Percentiles rank a stretch among this genome's conserved stretches.
phyloP scores from a whole-genome alignment of 2,888 invertebrate species.

The Drosophila rubida region DNA sequence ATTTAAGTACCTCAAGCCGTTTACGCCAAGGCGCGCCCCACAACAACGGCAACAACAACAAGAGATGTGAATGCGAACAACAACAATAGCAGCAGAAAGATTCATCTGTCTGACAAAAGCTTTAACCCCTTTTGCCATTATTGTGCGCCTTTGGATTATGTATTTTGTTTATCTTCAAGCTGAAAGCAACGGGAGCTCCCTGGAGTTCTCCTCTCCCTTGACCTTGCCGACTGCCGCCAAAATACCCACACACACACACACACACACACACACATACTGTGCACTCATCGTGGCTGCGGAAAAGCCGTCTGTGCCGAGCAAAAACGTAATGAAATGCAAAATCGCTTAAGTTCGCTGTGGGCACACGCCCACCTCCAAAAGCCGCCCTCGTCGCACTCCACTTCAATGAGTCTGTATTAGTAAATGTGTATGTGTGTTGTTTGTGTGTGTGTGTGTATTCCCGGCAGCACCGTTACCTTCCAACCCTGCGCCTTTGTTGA shows the following conservation, averaged over 20 bases:
- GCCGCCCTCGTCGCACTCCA: slow-evolving; percentile 17
- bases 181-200: slow-evolving; percentile 42
- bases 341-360: slow-evolving; percentile 72
- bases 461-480: slow-evolving; percentile 12
- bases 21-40: slow-evolving; percentile 35
- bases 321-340: slow-evolving; percentile 78
- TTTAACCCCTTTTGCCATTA: slow-evolving; percentile 66
- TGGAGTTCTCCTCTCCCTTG: slow-evolving; percentile 34
- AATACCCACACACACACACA: slow-evolving; percentile 26
- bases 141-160: slow-evolving; percentile 70
- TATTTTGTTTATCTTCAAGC: slow-evolving; percentile 78
- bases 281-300: slow-evolving; percentile 8
- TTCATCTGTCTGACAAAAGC: slow-evolving; percentile 50
- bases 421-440: not conserved
- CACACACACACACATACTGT: not conserved
- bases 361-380: slow-evolving; percentile 31
- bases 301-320: slow-evolving; percentile 45
- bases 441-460: slow-evolving; percentile 7
- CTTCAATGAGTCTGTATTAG: not conserved
- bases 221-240: slow-evolving; percentile 36
- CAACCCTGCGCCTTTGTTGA: slow-evolving; percentile 51
- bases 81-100: slow-evolving; percentile 27
- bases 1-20: slow-evolving; percentile 77
- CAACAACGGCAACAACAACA: slow-evolving; percentile 33
- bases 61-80: slow-evolving; percentile 3